phyloP scores from a whole-genome alignment of 2,113 vertebrate species.

The Dolichotis patagonum region DNA sequence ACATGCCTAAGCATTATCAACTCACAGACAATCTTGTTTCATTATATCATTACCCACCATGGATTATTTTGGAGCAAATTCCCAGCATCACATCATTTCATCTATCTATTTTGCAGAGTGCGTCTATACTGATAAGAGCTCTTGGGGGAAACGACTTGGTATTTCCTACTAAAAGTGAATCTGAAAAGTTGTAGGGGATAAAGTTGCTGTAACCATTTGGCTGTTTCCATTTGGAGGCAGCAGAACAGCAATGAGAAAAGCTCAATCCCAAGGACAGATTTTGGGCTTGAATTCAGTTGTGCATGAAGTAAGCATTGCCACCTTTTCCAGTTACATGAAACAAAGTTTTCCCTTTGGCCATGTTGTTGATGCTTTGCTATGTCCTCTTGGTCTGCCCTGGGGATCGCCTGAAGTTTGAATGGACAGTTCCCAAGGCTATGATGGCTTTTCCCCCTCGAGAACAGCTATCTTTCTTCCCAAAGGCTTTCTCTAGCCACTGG shows the following conservation, averaged over 20 bases:
- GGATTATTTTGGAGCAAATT: constrained; percentile 21
- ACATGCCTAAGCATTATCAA: background rate
- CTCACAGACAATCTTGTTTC: background rate
- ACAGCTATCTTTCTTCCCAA: background rate
- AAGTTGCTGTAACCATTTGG: background rate
- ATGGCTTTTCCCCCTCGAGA: background rate
- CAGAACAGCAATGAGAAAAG: background rate
- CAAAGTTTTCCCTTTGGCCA: background rate
- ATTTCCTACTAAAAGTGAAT: constrained; percentile 41
- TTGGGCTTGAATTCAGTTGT: background rate
- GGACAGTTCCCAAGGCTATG: background rate
- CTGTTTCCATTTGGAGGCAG: background rate
- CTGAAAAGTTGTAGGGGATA: background rate
- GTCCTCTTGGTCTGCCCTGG: background rate
- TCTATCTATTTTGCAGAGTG: background rate
- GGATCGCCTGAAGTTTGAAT: background rate
- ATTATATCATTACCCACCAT: background rate
- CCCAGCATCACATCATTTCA: background rate
- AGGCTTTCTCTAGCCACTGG: background rate
- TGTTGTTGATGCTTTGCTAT: background rate
- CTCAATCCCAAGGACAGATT: background rate
- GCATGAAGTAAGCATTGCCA: background rate
- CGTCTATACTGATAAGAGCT: constrained; percentile 29
- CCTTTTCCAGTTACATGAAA: background rate
- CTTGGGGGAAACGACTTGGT: background rate